Evolutionary conservation across 1,140 invertebrate genomes (phyloP), one percentile per base, ranked within the genome.

Genomic region (Trinorchestia longiramus): DNA sequence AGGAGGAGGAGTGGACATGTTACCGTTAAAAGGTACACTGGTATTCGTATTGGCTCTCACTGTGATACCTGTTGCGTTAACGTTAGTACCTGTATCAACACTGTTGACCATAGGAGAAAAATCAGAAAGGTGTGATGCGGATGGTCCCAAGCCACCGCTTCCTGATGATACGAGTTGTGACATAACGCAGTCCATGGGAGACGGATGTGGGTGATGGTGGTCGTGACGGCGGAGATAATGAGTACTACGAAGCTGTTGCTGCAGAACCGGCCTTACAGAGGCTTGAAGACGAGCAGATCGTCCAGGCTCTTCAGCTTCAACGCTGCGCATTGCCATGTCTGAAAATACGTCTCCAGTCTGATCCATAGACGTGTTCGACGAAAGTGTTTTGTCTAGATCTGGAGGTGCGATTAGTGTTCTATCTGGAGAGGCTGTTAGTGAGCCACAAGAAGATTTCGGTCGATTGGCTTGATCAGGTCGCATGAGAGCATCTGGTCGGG

Each of bases 1-100:
- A 41, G 96, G 96, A 41, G 96, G 96, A 23, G 96, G 95, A n/a
- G 95, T 95, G 0, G 95, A 95, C 36, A 96, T 95, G n/a, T 96
- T 53, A n/a, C 95, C 95, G 41, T 95, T 87, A 44, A 96, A 95
- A 42, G 95, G 53, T 36, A 87, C 95, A 43, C 62, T 43, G 11
- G 53, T 90, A 40, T 94, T 95, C 41, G 96, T 57, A 36, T 77
- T 77, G 0, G 87, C 95, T 87, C 43, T 57, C 44, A 17, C 44
- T 47, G 87, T 90, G 8, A 91, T 43, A 40, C 91, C 47, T 77
- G 47, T 43, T 11, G 87, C 57, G 44, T 92, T 53, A 53, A 53
- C 47, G 87, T 94, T 95, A 44, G 95, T 53, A 23, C 95, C 43
- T 19, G 95, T 90, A 47, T 95, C 91, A 42, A 95, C 44, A 45